Conservation (phyloP, 2,113 vertebrate species). For the Micronycteris hirsuta region DNA sequence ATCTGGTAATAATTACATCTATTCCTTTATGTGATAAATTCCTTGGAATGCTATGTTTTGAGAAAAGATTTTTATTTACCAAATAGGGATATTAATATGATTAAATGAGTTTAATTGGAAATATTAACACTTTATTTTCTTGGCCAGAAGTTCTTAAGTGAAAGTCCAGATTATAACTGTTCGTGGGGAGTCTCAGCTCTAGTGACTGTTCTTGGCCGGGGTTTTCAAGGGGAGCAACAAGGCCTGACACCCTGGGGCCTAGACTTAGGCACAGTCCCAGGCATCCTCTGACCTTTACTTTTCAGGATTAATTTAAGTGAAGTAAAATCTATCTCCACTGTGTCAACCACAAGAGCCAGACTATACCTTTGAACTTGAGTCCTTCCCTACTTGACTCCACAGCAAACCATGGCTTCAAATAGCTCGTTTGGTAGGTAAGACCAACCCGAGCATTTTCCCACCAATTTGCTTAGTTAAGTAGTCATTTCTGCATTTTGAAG, state of each 20-base stretch:
- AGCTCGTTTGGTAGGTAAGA: neutral
- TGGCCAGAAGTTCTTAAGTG: neutral
- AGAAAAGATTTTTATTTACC: constrained; percentile 50
- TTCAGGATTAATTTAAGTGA: constrained; percentile 15
- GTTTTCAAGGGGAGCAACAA: neutral
- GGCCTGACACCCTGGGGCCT: neutral
- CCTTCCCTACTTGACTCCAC: neutral
- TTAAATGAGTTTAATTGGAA: constrained; percentile 26
- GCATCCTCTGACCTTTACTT: neutral
- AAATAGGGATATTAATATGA: constrained; percentile 29
- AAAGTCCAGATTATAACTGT: neutral
- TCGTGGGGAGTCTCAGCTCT: neutral
- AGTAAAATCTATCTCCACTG: neutral
- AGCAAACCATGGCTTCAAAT: neutral
- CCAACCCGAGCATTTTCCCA: neutral
- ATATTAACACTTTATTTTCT: constrained; percentile 23
- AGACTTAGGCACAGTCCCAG: neutral
- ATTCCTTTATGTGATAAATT: constrained; percentile 18
- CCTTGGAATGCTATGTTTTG: constrained; percentile 31
- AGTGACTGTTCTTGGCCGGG: neutral
- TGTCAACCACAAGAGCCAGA: neutral
- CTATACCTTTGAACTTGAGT: neutral
- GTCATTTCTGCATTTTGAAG: neutral
- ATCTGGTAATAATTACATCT: constrained; percentile 37
- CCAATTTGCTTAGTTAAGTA: neutral